These are phyloP conservation scores for Cyrtonyx montezumae DNA, from an alignment of 2,113 vertebrate genomes.

Conservation along the genomic window DNA sequence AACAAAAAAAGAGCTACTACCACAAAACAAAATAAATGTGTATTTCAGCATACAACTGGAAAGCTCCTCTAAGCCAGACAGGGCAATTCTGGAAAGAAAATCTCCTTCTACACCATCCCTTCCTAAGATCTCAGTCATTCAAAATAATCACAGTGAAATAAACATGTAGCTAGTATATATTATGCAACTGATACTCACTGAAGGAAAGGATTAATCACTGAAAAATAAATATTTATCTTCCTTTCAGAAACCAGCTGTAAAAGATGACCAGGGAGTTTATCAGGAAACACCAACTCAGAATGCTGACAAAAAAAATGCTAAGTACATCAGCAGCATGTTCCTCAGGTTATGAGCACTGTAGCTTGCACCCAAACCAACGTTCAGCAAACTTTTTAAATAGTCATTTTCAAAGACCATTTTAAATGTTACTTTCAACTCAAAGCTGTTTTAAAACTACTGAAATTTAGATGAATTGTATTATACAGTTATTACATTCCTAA, in stretches of 20 bases:
- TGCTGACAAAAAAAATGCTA: not conserved
- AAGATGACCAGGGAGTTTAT: not conserved
- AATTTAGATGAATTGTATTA: not conserved
- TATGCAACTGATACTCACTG: not conserved
- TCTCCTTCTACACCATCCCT: not conserved
- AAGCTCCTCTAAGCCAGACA: not conserved
- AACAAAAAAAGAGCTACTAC: not conserved
- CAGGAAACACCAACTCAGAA: not conserved
- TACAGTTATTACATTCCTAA: not conserved
- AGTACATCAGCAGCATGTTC: not conserved
- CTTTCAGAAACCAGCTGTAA: not conserved
- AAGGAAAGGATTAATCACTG: not conserved
- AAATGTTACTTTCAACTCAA: not conserved
- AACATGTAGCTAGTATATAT: not conserved
- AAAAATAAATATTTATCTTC: slow-evolving; percentile 16
- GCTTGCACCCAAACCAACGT: not conserved
- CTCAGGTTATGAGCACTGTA: not conserved
- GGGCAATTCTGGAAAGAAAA: not conserved
- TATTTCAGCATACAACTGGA: not conserved
- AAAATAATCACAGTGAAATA: not conserved
- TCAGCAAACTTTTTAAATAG: not conserved
- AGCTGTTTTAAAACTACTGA: not conserved
- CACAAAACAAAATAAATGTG: not conserved
- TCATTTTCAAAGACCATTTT: not conserved
- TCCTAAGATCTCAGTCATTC: not conserved